Base-by-base conservation (phyloP, 2,888 invertebrate genomes). In the Lithophane leautieri region DNA sequence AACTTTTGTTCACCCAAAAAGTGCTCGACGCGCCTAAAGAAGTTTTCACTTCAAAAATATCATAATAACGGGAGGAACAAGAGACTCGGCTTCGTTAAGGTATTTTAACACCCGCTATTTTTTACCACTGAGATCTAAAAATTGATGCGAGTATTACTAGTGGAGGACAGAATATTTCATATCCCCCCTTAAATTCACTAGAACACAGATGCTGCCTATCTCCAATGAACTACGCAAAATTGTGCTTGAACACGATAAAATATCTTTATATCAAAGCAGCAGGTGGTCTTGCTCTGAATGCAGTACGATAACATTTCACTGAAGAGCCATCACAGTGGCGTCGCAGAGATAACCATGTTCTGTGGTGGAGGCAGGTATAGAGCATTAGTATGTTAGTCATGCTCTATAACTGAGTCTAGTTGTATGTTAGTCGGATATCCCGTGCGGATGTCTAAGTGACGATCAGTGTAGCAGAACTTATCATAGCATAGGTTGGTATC, bases 141-240 rank as follows among this genome's bases (percentile, higher is more conserved):
- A 52, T 22, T 42, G 40, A 42, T 52, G 22, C 11, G 11, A 42
- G 9, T 11, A 68, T 52, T 28, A 70, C 40, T 22, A 25, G 25
- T 40, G 14, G 40, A 42, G 22, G 25, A 70, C 14, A 4, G 40
- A 40, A 22, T 9, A 25, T 52, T 19, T 52, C 25, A 50, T 50
- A 70, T 40, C 8, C 14, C 47, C 14, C 47, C 19, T 11, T 12
- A 25, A 14, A 66, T 66, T n/a, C 47, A 70, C 40, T 67, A 40
- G 25, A 70, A 50, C 40, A 52, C 40, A 68, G 22, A 71, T 56
- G 28, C 28, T n/a, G 19, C n/a, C 42, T 11, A 25, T 19, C 63
- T 56, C 28, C n/a, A 56, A 47, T 14, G n/a, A 70, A 56, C 34
- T 34, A 72, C 28, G 11, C 19, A 34, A 62, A 76, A 44, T 47